Conservation (phyloP, 2,113 vertebrate genomes). For the Marmota flaviventris region DNA sequence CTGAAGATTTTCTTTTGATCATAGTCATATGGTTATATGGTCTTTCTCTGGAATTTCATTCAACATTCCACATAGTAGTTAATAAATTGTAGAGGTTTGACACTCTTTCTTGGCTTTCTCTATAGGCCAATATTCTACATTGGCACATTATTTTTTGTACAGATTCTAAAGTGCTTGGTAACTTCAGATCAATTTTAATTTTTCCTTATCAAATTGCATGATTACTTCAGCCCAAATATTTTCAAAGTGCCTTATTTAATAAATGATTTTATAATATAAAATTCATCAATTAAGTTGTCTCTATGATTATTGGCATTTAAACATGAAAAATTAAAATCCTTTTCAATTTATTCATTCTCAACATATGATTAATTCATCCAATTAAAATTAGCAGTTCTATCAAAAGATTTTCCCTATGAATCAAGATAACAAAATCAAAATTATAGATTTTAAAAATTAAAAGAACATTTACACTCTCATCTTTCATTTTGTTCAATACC, state of each 20-base stretch:
- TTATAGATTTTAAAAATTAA: conserved; percentile 7
- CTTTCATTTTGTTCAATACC: background rate
- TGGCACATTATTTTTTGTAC: background rate
- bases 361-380: conserved; percentile 1
- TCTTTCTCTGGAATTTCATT: background rate
- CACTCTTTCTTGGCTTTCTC: background rate
- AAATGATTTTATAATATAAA: conserved; percentile 28
- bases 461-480: background rate
- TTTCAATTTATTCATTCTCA: background rate
- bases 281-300: background rate
- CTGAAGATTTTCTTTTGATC: conserved; percentile 3
- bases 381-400: background rate
- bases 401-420: background rate
- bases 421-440: background rate
- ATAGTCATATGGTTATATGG: background rate
- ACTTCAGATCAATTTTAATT: background rate
- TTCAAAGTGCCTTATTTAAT: background rate
- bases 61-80: background rate
- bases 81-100: conserved; percentile 21
- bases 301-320: background rate
- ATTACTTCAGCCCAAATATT: background rate
- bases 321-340: background rate
- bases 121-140: background rate
- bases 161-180: background rate
- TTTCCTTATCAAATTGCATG: background rate